A percentile compares a stretch with the other conserved stretches of the same genome.
Evolutionary conservation across 2,797 vertebrate species (phyloP).

Genomic region (Pipistrellus pipistrellus): DNA sequence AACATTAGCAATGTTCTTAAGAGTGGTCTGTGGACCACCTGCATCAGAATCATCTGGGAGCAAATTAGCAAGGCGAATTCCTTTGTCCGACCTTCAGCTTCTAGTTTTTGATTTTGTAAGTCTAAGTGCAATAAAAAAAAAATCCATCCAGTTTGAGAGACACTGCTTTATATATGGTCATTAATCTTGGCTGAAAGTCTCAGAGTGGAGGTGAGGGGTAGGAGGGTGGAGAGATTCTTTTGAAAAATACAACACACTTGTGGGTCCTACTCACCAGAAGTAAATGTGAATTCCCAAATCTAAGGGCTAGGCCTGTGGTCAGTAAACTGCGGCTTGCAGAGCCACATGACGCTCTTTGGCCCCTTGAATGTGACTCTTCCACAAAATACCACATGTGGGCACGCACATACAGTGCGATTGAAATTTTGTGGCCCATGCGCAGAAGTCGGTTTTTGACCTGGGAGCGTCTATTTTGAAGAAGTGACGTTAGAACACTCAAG

Average conservation of each 20-base stretch:
- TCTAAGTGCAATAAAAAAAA: not conserved
- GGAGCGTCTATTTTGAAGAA: too few species aligned
- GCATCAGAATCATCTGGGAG: not conserved
- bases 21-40: not conserved
- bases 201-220: not conserved
- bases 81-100: not conserved
- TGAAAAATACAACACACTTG: not conserved
- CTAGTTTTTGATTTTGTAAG: not conserved
- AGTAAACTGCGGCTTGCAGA: too few species aligned
- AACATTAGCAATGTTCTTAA: not conserved
- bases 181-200: conserved; percentile 28
- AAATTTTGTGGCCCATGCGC: too few species aligned
- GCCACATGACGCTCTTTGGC: too few species aligned
- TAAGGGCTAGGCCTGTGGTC: not conserved
- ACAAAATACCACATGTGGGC: too few species aligned
- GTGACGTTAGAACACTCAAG: too few species aligned
- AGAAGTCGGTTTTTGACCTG: too few species aligned
- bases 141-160: not conserved
- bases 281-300: conserved; percentile 10
- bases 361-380: too few species aligned
- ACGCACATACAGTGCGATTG: too few species aligned
- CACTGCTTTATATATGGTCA: not conserved
- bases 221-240: not conserved
- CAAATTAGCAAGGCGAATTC: not conserved
- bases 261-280: not conserved